Percentiles rank a stretch among this genome's conserved stretches.
phyloP scores from a whole-genome alignment of 2,113 vertebrate species.

The Pontoporia blainvillei region DNA sequence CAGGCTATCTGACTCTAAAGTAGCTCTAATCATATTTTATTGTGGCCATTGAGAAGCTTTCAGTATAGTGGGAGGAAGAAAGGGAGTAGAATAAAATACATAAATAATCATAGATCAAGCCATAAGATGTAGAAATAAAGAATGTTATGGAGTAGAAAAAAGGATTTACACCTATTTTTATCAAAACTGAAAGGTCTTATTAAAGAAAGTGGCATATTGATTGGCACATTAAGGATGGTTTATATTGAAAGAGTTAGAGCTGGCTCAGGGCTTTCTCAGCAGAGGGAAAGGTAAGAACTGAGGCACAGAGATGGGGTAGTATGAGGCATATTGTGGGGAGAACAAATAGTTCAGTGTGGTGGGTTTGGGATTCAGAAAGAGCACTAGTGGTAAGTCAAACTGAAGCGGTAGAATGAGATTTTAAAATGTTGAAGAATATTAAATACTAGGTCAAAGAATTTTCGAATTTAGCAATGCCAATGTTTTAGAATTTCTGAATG shows the following conservation, averaged over 20 bases:
- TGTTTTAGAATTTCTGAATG: background rate
- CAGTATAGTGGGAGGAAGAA: background rate
- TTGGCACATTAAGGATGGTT: background rate
- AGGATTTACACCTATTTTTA: background rate
- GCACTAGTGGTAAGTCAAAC: background rate
- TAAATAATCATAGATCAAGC: background rate
- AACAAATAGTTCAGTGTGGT: background rate
- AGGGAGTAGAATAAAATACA: background rate
- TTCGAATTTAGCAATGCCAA: background rate
- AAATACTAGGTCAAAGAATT: background rate
- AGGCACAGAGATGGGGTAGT: background rate
- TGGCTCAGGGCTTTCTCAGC: background rate
- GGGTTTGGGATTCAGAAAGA: background rate
- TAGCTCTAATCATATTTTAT: background rate
- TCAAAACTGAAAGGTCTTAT: background rate
- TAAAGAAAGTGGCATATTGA: background rate
- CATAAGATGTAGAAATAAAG: background rate
- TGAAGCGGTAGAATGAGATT: background rate
- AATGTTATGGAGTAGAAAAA: background rate
- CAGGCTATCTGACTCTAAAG: background rate
- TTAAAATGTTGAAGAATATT: background rate
- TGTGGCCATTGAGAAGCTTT: background rate
- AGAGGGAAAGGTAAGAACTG: background rate
- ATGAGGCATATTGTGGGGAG: background rate
- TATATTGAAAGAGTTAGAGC: background rate